phyloP scores from a whole-genome alignment of 2,797 vertebrate genomes.

The Falco concolor region DNA sequence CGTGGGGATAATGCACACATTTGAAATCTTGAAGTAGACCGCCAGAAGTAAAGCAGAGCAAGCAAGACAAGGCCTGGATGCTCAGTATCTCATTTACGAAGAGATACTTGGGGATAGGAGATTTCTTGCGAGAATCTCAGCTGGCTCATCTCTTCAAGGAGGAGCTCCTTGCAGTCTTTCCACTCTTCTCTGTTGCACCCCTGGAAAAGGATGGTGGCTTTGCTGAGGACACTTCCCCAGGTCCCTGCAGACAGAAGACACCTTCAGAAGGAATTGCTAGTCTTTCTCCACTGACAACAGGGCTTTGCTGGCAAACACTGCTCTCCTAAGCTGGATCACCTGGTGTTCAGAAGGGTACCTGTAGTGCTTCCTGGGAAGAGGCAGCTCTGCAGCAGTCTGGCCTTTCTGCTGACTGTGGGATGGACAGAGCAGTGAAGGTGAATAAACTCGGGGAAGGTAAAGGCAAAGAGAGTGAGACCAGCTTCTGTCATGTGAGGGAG shows the following conservation, averaged over 20 bases:
- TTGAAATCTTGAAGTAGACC: neutral
- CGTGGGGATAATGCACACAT: fast-evolving
- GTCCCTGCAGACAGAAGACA: neutral
- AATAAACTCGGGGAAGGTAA: neutral
- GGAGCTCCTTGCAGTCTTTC: neutral
- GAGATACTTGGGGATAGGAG: neutral
- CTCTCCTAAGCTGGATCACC: neutral
- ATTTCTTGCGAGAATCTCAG: neutral
- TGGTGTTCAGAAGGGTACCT: neutral
- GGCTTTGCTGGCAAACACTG: neutral
- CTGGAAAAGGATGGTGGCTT: neutral
- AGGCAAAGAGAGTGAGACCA: neutral
- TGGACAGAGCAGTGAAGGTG: neutral
- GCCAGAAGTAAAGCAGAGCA: neutral
- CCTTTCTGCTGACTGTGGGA: neutral
- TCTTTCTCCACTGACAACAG: neutral
- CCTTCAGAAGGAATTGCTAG: neutral
- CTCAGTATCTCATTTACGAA: neutral
- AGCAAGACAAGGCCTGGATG: neutral
- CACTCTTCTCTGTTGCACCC: neutral
- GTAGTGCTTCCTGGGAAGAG: neutral
- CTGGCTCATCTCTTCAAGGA: neutral
- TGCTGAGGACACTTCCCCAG: neutral
- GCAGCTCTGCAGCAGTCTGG: neutral
- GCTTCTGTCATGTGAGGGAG: neutral